phyloP scores from a whole-genome alignment of 1,140 invertebrate species.

The Oedothorax gibbosus region DNA sequence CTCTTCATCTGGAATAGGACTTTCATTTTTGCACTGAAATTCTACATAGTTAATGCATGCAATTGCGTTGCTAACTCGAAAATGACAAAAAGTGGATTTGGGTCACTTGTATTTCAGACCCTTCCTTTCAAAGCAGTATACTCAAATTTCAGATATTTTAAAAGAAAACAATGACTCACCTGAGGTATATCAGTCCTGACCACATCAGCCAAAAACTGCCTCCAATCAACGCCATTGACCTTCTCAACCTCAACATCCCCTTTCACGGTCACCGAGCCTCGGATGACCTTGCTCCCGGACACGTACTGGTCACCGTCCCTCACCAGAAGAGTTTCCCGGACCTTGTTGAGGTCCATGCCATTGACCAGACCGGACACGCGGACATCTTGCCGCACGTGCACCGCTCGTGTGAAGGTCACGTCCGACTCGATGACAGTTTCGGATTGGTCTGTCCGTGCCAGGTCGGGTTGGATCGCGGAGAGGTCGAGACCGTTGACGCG shows the following conservation, averaged over 20 bases:
- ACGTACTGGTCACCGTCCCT: slow-evolving; percentile 24
- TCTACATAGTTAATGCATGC: too few species aligned
- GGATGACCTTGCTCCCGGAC: slow-evolving; percentile 15
- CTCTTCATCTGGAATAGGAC: too few species aligned
- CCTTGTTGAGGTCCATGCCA: slow-evolving; percentile 27
- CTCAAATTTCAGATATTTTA: too few species aligned
- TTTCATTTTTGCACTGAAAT: too few species aligned
- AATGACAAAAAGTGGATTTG: too few species aligned
- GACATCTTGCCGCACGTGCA: slow-evolving; percentile 25
- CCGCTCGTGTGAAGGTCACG: slow-evolving; percentile 5
- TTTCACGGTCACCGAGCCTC: slow-evolving; percentile 23
- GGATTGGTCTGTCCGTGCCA: not conserved
- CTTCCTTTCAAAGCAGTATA: too few species aligned
- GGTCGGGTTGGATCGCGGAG: slow-evolving; percentile 7
- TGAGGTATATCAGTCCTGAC: slow-evolving; percentile 32
- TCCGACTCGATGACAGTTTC: slow-evolving; percentile 28
- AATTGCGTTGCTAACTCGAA: too few species aligned
- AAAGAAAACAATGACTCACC: not conserved
- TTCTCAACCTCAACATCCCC: slow-evolving; percentile 29
- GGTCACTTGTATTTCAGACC: too few species aligned
- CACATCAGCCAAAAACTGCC: slow-evolving; percentile 35
- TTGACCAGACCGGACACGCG: slow-evolving; percentile 44
- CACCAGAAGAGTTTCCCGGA: slow-evolving; percentile 17
- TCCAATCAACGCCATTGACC: slow-evolving; percentile 39
- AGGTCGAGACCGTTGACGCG: slow-evolving; percentile 43